Evolutionary conservation across 1,140 invertebrate genomes (phyloP), one percentile per base, ranked within the genome.

Genomic region (Phthorimaea operculella): DNA sequence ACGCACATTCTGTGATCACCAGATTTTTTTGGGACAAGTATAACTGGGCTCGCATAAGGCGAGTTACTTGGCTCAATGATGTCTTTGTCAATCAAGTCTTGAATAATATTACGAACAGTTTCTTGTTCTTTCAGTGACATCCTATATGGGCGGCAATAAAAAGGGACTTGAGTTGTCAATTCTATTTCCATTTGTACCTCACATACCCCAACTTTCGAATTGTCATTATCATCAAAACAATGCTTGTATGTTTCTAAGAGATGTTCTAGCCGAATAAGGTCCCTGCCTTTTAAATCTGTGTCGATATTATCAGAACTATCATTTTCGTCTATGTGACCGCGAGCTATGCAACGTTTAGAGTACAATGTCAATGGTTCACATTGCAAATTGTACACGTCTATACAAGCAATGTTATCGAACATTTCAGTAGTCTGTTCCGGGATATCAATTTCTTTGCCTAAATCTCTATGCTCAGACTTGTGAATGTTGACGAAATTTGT

Each of bases 1-100:
- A 65, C 63, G 59, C 86, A 88, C 16, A 88, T 65, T 18, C 87
- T 14, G 47, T 48, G 55, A 15, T 17, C 21, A 2, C 57, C 60
- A 54, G 56, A 47, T 33, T 74, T 73, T 15, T 74, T 68, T 53
- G 14, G 64, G 55, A 17, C 79, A 9, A 73, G 36, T 7, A 71
- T 62, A 9, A 71, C 58, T 6, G 72, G 68, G 54, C 68, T 64
- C 14, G 60, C 54, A 52, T 62, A 75, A 16, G 66, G 58, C 10
- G 70, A 77, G n/a, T 62, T 54, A 12, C 68, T 73, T 7, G 67
- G 66, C 39, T 56, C 54, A 34, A 76, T 68, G 4, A 76, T 67
- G 8, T 62, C 58, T 39, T 66, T 44, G 11, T 63, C 48, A 11
- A 72, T 21, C 51, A 68, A 64, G 54, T 76, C 72, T 2, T 60